Conservation (phyloP, 2,797 vertebrate species). For the Crenichthys baileyi region DNA sequence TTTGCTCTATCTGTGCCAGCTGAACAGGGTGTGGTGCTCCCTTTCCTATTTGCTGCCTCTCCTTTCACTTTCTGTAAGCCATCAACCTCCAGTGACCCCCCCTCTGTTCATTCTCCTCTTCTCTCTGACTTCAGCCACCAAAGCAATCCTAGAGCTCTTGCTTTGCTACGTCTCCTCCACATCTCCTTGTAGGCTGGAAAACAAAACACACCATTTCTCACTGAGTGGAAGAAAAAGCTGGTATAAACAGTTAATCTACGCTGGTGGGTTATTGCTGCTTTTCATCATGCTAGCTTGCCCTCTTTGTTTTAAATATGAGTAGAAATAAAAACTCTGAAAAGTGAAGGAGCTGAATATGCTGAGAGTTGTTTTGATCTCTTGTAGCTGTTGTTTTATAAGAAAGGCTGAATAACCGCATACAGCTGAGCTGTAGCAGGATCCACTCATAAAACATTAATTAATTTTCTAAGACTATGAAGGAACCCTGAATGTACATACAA, state of each 20-base stretch:
- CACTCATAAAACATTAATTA: not conserved
- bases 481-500: too few relatives aligned
- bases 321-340: not conserved
- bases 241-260: not conserved
- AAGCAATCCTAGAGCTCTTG: not conserved
- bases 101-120: not conserved
- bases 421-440: not conserved
- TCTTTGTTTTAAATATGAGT: not conserved
- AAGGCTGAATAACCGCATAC: not conserved
- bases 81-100: not conserved
- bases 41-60: not conserved
- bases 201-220: not conserved
- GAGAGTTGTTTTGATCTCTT: not conserved
- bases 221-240: not conserved
- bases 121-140: not conserved
- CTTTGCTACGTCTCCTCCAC: not conserved
- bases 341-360: not conserved
- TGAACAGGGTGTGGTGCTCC: not conserved
- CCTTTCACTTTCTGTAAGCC: conserved; percentile 4
- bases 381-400: not conserved
- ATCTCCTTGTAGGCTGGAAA: not conserved
- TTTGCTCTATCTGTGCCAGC: not conserved
- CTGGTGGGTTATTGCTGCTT: not conserved
- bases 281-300: not conserved
- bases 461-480: not conserved